These are phyloP conservation scores for Lycodopsis pacificus DNA, from an alignment of 2,797 vertebrate species.

Conservation along the genomic window DNA sequence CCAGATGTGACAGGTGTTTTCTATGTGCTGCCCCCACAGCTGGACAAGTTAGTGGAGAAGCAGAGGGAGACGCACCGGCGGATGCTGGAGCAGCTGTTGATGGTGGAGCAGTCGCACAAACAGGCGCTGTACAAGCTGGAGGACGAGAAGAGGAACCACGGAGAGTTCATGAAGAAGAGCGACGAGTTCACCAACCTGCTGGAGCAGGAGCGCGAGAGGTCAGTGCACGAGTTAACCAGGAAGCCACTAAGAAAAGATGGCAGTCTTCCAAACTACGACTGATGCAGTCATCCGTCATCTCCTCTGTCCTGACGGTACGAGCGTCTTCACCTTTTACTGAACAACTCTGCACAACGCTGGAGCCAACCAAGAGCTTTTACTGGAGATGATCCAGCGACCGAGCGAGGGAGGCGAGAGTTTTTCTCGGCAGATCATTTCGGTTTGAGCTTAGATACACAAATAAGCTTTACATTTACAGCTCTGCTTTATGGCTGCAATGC, in stretches of 20 bases:
- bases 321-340: constrained; percentile 47
- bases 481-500: constrained; percentile 47
- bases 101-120: constrained; percentile 93
- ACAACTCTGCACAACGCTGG: constrained; percentile 32
- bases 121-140: constrained; percentile 91
- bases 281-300: constrained; percentile 34
- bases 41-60: constrained; percentile 95
- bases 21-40: constrained; percentile 71
- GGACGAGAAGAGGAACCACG: constrained; percentile 94
- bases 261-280: neutral
- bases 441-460: constrained; percentile 39
- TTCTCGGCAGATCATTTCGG: constrained; percentile 39
- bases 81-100: constrained; percentile 94
- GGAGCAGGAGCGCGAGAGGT: constrained; percentile 96
- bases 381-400: constrained; percentile 46
- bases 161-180: constrained; percentile 94
- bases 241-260: neutral
- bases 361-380: constrained; percentile 26
- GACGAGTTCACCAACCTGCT: constrained; percentile 95
- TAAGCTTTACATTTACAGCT: constrained; percentile 46
- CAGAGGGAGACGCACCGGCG: constrained; percentile 91
- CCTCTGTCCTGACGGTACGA: constrained; percentile 46
- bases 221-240: constrained; percentile 49
- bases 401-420: constrained; percentile 19
- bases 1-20: constrained; percentile 34